Conservation (phyloP, 2,888 invertebrate species). For the Eristalis intricaria region DNA sequence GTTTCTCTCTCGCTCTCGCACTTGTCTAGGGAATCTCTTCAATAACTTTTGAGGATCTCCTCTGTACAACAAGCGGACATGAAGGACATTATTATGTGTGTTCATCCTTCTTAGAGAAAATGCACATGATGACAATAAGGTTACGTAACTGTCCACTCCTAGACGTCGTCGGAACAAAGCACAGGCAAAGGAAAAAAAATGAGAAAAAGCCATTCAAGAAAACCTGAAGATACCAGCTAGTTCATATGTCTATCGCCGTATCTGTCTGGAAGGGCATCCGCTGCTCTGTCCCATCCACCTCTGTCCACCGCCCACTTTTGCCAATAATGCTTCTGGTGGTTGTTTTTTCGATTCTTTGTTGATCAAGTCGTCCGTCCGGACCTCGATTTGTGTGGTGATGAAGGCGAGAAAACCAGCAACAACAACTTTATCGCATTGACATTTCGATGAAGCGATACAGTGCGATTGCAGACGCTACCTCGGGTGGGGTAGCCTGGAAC, state of each 20-base stretch:
- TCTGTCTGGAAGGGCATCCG: conserved; percentile 2
- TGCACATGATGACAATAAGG: conserved; percentile 57
- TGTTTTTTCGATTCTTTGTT: conserved; percentile 21
- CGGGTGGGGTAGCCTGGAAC: neutral
- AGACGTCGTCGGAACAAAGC: neutral
- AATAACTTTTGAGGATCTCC: conserved; percentile 48
- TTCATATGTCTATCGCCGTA: conserved; percentile 49
- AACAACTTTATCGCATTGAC: conserved; percentile 36
- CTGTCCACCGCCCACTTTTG: conserved; percentile 23
- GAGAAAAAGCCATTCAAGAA: neutral
- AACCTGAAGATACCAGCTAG: conserved; percentile 9
- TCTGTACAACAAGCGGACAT: conserved; percentile 19
- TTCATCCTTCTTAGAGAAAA: conserved; percentile 47
- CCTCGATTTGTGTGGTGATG: neutral
- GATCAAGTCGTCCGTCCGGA: conserved; percentile 7
- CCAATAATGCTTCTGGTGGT: conserved; percentile 18
- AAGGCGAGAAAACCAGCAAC: neutral
- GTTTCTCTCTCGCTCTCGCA: neutral
- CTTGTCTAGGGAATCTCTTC: conserved; percentile 11
- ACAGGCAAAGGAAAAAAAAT: neutral
- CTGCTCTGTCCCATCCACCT: no score
- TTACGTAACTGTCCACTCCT: conserved; percentile 51
- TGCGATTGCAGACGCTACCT: neutral
- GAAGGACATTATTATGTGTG: conserved; percentile 49
- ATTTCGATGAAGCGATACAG: conserved; percentile 42